Percentiles rank a stretch among this genome's conserved stretches.
Conservation (phyloP, 2,888 invertebrate species). For the Priocnemis perturbator region DNA sequence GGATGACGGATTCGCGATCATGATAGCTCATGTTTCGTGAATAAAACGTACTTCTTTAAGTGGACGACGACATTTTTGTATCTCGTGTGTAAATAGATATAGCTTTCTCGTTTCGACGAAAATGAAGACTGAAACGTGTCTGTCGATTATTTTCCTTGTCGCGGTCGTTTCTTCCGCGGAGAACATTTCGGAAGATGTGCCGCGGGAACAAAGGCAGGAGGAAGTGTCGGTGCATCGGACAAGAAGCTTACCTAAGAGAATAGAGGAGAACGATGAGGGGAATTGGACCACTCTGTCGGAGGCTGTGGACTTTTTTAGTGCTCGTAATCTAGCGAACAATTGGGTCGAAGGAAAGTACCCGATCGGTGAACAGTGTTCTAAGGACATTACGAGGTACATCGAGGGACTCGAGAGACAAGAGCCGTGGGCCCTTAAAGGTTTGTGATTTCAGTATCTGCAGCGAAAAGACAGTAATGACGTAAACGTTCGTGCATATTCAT, state of each 20-base stretch:
- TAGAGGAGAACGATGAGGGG: constrained; percentile 3
- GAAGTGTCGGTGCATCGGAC: constrained; percentile 45
- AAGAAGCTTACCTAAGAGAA: constrained; percentile 55
- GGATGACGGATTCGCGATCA: no score
- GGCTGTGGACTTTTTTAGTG: constrained; percentile 66
- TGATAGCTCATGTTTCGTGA: no score
- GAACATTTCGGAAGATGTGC: constrained; percentile 12
- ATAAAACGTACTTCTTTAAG: no score
- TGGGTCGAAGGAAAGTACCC: constrained; percentile 75
- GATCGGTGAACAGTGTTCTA: constrained; percentile 60
- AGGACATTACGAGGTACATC: constrained; percentile 68
- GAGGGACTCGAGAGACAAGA: constrained; percentile 66
- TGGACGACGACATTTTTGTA: no score
- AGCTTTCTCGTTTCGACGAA: not conserved
- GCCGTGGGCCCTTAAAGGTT: constrained; percentile 72
- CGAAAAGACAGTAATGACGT: constrained; percentile 1
- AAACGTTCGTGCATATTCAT: not conserved
- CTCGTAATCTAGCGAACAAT: constrained; percentile 71
- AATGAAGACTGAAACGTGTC: not conserved
- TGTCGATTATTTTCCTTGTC: not conserved
- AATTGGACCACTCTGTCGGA: constrained; percentile 69
- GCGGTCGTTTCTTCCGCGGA: constrained; percentile 12
- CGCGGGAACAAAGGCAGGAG: not conserved
- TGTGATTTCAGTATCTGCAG: not conserved
- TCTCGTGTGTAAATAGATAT: not conserved